Evolutionary conservation across 2,888 invertebrate species (phyloP), one percentile per base, ranked within the genome.

Genomic region (Clunio marinus): DNA sequence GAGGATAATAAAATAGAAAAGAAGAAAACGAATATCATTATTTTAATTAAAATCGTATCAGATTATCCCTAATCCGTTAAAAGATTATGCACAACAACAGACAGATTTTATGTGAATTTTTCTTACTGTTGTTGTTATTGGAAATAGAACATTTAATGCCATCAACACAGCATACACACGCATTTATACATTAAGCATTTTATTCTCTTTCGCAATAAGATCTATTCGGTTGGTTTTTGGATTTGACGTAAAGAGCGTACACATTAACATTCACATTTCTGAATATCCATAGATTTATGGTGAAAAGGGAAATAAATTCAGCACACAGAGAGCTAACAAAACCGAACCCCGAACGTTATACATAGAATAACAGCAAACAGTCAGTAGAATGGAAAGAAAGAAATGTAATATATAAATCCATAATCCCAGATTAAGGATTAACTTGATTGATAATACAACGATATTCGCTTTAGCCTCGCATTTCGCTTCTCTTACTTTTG

Each of bases 371-470:
- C 32, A 63, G 41, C 63, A 25, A 63, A 28, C 51, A 51, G 20
- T 20, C 13, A 51, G 41, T 10, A 66, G 35, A 27, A 46, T 5
- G 65, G 10, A 27, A 15, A 32, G 15, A 20, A 66, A 35, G 20
- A 63, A 57, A 66, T 55, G 66, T 66, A 66, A 58, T 58, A 58
- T 68, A 68, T 68, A 68, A 68, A 68, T 68, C 68, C 68, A 68
- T 68, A 68, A 68, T 68, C 68, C 45, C 58, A 58, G 68, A 68
- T 68, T 68, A 68, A 68, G 68, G 68, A 68, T 68, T 68, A 68
- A 68, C 68, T 68, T 68, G 68, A 68, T 68, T 68, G 68, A 68
- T 68, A 68, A 68, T 68, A 68, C 68, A 68, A 35, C 68, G 68
- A 68, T 68, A 67, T 68, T 58, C 58, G 28, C 27, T 68, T 58